Evolutionary conservation across 2,888 invertebrate genomes (phyloP), one percentile per base, ranked within the genome.

Genomic region (Clusia tigrina): DNA sequence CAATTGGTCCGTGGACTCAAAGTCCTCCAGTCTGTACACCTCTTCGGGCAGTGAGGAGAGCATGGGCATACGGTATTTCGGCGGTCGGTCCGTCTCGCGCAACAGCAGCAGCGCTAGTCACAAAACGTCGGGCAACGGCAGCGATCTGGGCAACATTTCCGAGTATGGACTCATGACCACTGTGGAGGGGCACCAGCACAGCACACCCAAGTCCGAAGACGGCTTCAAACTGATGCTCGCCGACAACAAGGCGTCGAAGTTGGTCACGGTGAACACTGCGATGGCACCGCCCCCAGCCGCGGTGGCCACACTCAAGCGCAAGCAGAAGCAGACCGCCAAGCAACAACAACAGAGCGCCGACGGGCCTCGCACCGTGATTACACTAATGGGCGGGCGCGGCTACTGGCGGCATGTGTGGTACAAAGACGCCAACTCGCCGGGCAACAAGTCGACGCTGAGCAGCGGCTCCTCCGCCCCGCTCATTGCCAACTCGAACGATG

Each of bases 11-110:
- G 93, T 94, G 1, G 94, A 93, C 79, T 93, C 93, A 0, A 88
- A 92, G 66, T 91, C 92, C 0, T 92, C 92, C 20, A 91, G 91
- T 63, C 79, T 92, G 10, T 92, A 91, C 78, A 93, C 92, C 0
- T 93, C 93, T 0, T 93, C 93, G 0, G 93, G 93, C n/a, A 92
- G 92, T 67, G 94, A 94, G 76, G 93, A 93, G 74, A 92, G 91
- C 67, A 89, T 92, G 87, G 91, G 91, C 1, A 83, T 91, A 17
- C 85, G 88, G 20, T 71, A 82, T 22, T 85, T 86, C 68, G 83
- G 83, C 38, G 85, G 87, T 1, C 87, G 91, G 1, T 90, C 89
- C 60, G 88, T 92, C 0, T 91, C 92, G 0, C 85, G 91, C 26
- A 92, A 91, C 68, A 91, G 91, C 78, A 91, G 91, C 48, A 91